Conservation (phyloP, 1,140 invertebrate species). For the Orchesella cincta region DNA sequence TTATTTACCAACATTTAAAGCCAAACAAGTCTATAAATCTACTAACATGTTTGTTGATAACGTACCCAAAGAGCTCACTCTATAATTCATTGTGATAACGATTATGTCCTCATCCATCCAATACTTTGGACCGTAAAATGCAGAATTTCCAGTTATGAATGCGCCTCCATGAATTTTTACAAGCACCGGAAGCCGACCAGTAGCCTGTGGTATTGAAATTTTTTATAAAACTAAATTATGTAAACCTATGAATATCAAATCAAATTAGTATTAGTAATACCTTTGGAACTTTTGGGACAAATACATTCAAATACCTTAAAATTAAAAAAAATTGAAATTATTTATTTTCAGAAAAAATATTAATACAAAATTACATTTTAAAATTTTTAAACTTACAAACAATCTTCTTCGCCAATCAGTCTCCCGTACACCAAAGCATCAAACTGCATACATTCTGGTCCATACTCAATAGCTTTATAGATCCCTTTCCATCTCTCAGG, state of each 20-base stretch:
- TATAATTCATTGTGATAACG: slow-evolving; percentile 29
- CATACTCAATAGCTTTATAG: slow-evolving; percentile 2
- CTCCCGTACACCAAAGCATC: slow-evolving; percentile 6
- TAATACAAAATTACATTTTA: not conserved
- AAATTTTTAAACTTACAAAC: slow-evolving; percentile 54
- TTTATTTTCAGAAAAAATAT: not conserved
- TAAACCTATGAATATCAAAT: not conserved
- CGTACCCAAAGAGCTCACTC: not conserved
- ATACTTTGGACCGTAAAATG: slow-evolving; percentile 6
- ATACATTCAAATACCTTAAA: not conserved
- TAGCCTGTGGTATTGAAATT: no score
- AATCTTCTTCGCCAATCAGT: slow-evolving; percentile 58
- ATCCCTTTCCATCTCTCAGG: slow-evolving; percentile 27
- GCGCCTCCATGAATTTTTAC: slow-evolving; percentile 66
- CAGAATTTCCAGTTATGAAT: slow-evolving; percentile 59
- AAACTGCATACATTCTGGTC: slow-evolving; percentile 31
- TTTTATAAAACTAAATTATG: not conserved
- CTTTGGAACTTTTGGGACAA: slow-evolving; percentile 5
- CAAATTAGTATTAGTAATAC: not conserved
- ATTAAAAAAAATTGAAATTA: no score
- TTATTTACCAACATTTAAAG: no score
- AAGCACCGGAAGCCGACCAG: slow-evolving; percentile 54
- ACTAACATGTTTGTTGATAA: no score
- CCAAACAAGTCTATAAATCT: no score
- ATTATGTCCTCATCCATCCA: slow-evolving; percentile 26